phyloP scores from a whole-genome alignment of 2,888 invertebrate genomes.

The Chrysina gloriosa region DNA sequence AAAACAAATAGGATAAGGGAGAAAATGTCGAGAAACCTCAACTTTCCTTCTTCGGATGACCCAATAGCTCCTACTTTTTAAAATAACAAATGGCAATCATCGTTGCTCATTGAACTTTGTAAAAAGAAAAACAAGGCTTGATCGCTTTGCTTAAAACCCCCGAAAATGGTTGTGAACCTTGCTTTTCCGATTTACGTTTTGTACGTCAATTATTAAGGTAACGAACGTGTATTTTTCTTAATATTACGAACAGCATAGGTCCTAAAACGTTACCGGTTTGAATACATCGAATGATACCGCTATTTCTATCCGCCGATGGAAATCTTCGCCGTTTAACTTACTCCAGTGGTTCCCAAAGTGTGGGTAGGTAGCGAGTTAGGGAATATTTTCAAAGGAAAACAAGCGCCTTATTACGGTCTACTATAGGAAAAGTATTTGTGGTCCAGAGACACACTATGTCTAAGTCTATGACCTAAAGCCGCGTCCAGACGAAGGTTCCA shows the following conservation, averaged over 20 bases:
- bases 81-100: slow-evolving; percentile 28
- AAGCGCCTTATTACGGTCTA: no score
- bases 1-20: no score
- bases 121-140: slow-evolving; percentile 6
- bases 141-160: slow-evolving; percentile 22
- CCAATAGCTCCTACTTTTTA: neutral
- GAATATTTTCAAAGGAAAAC: no score
- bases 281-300: no score
- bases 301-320: no score
- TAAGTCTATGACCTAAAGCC: no score
- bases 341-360: no score
- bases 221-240: neutral
- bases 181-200: slow-evolving; percentile 5
- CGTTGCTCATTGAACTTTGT: slow-evolving; percentile 30
- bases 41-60: neutral
- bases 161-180: slow-evolving; percentile 32
- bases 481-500: no score
- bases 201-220: slow-evolving; percentile 10
- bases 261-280: neutral
- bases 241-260: neutral
- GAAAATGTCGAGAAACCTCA: neutral
- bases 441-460: no score
- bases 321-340: no score
- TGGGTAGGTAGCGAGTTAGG: no score
- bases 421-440: no score